A percentile compares a stretch with the other conserved stretches of the same genome.
Conservation (phyloP, 2,888 invertebrate genomes). For the Erynnis tages region DNA sequence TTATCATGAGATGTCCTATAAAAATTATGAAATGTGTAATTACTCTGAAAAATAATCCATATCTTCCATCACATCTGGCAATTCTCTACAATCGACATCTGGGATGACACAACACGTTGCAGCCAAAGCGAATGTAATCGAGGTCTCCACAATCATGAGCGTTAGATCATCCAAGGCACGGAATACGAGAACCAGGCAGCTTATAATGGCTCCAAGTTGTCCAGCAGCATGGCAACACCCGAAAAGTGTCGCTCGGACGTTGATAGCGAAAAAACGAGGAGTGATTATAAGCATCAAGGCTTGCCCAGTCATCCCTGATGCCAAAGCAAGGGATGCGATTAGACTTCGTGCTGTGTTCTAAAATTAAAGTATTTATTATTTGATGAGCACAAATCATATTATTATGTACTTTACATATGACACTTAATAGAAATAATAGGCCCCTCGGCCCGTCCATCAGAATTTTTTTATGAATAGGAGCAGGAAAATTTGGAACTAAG, state of each 20-base stretch:
- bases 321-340: constrained; percentile 50
- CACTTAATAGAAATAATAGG: too few species aligned
- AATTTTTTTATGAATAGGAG: too few species aligned
- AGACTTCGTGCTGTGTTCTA: constrained; percentile 45
- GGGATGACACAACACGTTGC: constrained; percentile 52
- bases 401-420: too few species aligned
- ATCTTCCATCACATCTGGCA: constrained; percentile 65
- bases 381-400: too few species aligned
- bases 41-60: constrained; percentile 75
- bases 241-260: constrained; percentile 56
- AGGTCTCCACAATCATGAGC: constrained; percentile 43
- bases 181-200: constrained; percentile 53
- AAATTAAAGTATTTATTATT: too few species aligned
- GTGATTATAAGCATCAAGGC: constrained; percentile 58
- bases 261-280: constrained; percentile 61
- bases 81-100: constrained; percentile 63
- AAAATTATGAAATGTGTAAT: constrained; percentile 29
- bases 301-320: constrained; percentile 52
- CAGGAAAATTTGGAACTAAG: too few species aligned
- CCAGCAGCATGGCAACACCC: constrained; percentile 64
- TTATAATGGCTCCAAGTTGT: constrained; percentile 58
- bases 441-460: too few species aligned
- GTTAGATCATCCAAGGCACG: constrained; percentile 43
- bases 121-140: constrained; percentile 42
- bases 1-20: too few species aligned